A percentile compares a stretch with the other conserved stretches of the same genome.
phyloP scores from a whole-genome alignment of 2,797 vertebrate species.

The Clarias platycephalus region DNA sequence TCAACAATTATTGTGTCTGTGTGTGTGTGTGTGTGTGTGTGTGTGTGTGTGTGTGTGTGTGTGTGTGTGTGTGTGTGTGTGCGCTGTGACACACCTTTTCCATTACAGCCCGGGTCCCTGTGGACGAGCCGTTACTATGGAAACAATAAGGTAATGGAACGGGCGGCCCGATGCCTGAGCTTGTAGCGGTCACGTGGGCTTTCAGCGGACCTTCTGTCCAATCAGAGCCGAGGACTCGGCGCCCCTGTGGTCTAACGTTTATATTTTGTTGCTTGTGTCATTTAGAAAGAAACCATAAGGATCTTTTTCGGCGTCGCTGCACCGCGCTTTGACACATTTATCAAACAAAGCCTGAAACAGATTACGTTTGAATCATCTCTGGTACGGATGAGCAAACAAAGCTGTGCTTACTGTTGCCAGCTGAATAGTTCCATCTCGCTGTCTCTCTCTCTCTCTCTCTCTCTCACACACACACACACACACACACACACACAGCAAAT shows the following conservation, averaged over 20 bases:
- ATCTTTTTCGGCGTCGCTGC: background rate
- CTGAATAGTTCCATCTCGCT: constrained; percentile 58
- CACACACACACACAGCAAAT: constrained; percentile 63
- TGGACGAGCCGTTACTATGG: background rate
- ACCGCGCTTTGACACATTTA: background rate
- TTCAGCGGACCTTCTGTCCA: too few species aligned
- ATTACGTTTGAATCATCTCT: constrained; percentile 33
- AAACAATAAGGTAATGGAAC: background rate
- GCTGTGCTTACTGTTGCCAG: constrained; percentile 64
- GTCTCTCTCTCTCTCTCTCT: background rate
- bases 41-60: too few species aligned
- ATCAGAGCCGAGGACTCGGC: background rate
- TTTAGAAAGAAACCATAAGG: background rate
- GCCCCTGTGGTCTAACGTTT: background rate
- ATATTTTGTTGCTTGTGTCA: background rate
- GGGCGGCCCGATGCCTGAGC: too few species aligned
- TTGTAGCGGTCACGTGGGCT: too few species aligned
- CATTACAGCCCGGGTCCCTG: too few species aligned
- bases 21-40: too few species aligned
- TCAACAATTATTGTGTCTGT: too few species aligned
- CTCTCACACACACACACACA: background rate
- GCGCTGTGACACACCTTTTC: too few species aligned
- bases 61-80: too few species aligned
- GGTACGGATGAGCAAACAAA: constrained; percentile 55
- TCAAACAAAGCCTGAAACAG: constrained; percentile 29